phyloP scores from a whole-genome alignment of 2,888 invertebrate genomes.

The Biston betularia region DNA sequence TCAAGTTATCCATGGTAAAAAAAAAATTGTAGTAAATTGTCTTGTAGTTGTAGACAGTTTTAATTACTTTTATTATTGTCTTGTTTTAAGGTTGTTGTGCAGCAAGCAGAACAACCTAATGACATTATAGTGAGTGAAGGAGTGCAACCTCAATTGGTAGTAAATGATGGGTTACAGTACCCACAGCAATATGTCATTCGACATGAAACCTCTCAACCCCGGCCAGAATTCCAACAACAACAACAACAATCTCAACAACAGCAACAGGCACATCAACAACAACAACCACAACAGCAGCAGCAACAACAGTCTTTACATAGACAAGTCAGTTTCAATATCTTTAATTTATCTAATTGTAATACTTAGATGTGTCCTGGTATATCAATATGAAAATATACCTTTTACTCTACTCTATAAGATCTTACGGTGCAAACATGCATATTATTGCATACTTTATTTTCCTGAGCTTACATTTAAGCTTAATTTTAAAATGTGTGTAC shows the following conservation, averaged over 20 bases:
- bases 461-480: too few relatives aligned
- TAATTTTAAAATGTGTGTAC: too few relatives aligned
- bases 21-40: not conserved
- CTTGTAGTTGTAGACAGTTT: not conserved
- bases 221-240: slow-evolving; percentile 72
- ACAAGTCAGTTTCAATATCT: slow-evolving; percentile 51
- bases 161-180: slow-evolving; percentile 79
- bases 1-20: not conserved
- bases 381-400: not conserved
- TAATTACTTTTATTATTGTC: slow-evolving; percentile 6
- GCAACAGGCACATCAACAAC: slow-evolving; percentile 64
- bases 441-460: not conserved
- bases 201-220: slow-evolving; percentile 73
- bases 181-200: slow-evolving; percentile 82
- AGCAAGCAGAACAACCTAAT: slow-evolving; percentile 83
- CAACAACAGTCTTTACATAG: slow-evolving; percentile 68
- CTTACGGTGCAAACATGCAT: not conserved
- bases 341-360: slow-evolving; percentile 3
- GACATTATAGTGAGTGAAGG: slow-evolving; percentile 85
- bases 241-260: slow-evolving; percentile 64
- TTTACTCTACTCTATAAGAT: not conserved
- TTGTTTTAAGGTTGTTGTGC: slow-evolving; percentile 77
- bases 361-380: not conserved
- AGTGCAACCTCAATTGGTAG: slow-evolving; percentile 76
- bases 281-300: slow-evolving; percentile 58